Evolutionary conservation across 2,113 vertebrate species (phyloP).

Genomic region (Sakesphorus luctuosus): DNA sequence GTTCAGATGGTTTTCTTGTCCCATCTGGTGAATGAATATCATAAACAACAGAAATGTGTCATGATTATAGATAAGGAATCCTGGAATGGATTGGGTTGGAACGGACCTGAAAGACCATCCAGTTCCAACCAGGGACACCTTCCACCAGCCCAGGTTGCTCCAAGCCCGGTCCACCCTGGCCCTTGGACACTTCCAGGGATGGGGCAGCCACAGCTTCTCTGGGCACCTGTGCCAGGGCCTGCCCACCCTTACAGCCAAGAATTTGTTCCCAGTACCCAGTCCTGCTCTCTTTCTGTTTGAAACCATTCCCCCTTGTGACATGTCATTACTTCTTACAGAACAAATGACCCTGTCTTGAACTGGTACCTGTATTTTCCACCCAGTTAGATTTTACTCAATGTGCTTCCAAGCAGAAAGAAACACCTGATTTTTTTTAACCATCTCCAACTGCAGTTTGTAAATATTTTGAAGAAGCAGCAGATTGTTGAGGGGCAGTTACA

Average conservation of each 20-base stretch:
- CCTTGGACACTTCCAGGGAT: not conserved
- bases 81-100: not conserved
- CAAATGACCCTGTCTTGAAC: rapidly evolving
- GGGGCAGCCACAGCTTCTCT: not conserved
- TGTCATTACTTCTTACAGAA: rapidly evolving
- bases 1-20: not conserved
- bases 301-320: not conserved
- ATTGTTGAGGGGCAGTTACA: not conserved
- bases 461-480: not conserved
- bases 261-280: not conserved
- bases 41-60: not conserved
- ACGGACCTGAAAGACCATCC: not conserved
- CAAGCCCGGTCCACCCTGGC: rapidly evolving
- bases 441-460: not conserved
- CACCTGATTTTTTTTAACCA: not conserved
- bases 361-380: not conserved
- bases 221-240: not conserved
- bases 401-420: not conserved
- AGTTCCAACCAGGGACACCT: not conserved
- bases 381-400: rapidly evolving
- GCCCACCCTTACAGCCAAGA: rapidly evolving
- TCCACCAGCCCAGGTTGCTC: rapidly evolving
- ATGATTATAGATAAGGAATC: no score
- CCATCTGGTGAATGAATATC: not conserved
- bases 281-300: not conserved